Evolutionary conservation across 2,797 vertebrate genomes (phyloP), one percentile per base, ranked within the genome.

Genomic region (Limosa lapponica): DNA sequence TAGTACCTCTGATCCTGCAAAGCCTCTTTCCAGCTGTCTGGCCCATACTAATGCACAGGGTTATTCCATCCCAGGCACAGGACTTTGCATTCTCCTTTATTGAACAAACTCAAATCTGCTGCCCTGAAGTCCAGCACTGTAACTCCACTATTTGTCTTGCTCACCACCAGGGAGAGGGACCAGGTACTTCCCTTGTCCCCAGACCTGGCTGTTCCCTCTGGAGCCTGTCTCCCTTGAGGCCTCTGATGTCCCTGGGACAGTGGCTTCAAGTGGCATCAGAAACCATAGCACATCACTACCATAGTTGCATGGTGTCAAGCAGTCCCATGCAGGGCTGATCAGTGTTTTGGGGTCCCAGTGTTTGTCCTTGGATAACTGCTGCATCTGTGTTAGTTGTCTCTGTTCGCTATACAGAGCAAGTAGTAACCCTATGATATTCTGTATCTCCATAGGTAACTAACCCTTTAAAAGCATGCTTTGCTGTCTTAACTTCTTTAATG

Each of bases 1-100:
- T 24, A 58, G 25, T 37, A 67, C 4, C 22, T 9, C 16, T 0
- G 0, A 37, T 57, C 43, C 32, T 52, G 5, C 27, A 58, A 72
- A 67, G 20, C 43, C 27, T 81, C 48, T 58, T 88, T 37, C 37
- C 30, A 85, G 14, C 18, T 71, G 13, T 8, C n/a, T 57, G 19
- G 19, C 23, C 43, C 37, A 16, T 30, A 23, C 16, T 77, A 44
- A 14, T 61, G 14, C 22, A 90, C 27, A 41, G 41, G 41, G 15
- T 41, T 41, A 41, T 41, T 41, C 41, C 41, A 41, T 41, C 41
- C 16, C 41, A 41, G 41, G 14, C 25, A 90, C 27, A 78, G 34
- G 37, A 62, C 19, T 87, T 55, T 34, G 4, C 8, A 3, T 19
- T 20, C 19, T 67, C 23, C 55, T 73, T 69, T 69, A 52, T 0